Percentiles rank a stretch among this genome's conserved stretches.
phyloP scores from a whole-genome alignment of 2,888 invertebrate species.

The Papilio elwesi region DNA sequence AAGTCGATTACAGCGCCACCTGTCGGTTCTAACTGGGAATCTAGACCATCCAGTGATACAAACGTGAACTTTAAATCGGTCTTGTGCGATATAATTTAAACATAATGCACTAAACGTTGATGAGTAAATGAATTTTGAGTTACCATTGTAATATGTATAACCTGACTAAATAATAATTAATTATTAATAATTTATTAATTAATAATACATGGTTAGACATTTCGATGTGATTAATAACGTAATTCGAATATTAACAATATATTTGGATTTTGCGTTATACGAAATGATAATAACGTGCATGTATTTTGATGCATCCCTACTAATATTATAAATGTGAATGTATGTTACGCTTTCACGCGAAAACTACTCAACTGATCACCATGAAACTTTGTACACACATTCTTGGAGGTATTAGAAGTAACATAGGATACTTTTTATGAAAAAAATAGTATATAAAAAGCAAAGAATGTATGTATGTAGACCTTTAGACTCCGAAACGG shows the following conservation, averaged over 20 bases:
- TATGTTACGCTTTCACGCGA: too few relatives aligned
- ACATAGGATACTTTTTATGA: too few relatives aligned
- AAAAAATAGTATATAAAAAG: too few relatives aligned
- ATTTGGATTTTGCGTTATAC: neutral
- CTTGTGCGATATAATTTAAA: neutral
- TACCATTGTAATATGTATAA: neutral
- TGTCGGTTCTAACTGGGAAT: neutral
- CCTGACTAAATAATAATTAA: too few relatives aligned
- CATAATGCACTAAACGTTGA: constrained; percentile 3
- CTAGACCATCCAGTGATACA: neutral
- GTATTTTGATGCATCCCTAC: too few relatives aligned
- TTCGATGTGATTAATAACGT: neutral
- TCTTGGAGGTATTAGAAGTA: too few relatives aligned
- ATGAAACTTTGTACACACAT: too few relatives aligned
- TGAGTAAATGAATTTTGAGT: neutral
- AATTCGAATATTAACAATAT: neutral
- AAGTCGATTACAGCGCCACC: neutral
- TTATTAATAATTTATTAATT: neutral
- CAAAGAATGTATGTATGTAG: too few relatives aligned
- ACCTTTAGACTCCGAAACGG: too few relatives aligned
- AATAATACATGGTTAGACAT: neutral
- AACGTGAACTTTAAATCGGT: neutral
- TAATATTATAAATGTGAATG: too few relatives aligned
- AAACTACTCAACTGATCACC: too few relatives aligned
- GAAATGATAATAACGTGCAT: neutral